Evolutionary conservation across 1,140 invertebrate species (phyloP), one percentile per base, ranked within the genome.

Genomic region (Drosophila sturtevanti): DNA sequence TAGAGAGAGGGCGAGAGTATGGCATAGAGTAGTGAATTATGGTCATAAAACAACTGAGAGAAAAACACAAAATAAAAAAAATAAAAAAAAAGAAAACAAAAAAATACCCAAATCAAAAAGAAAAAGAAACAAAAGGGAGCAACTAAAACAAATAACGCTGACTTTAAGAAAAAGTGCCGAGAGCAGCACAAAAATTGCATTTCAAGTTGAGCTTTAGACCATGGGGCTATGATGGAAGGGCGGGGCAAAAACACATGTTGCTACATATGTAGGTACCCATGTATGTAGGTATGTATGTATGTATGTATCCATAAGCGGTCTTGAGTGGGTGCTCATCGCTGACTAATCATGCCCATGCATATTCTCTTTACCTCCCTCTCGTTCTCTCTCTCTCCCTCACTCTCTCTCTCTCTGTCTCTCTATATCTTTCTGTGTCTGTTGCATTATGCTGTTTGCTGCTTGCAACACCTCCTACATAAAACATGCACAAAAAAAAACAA

Each of bases 261-360:
- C 54, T 56, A 56, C 54, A 56, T 56, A 56, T 56, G 54, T 56
- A 48, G 16, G 5, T 31, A 31, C 27, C 27, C n/a, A 18, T 48
- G 14, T 1, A 2, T 9, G 4, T 51, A 11, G 22, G 11, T 51
- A 11, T 48, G 41, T 48, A 18, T 31, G 27, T 35, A 12, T 14
- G 12, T 14, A 14, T 3, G 37, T 38, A 14, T 35, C n/a, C 16
- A 14, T 41, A 41, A 41, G n/a, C 27, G 27, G 52, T 55, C 52
- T 55, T 55, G 54, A 56, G 54, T 56, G 54, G 54, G 54, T 56
- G 54, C 54, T 56, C 54, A 56, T 56, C 54, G 54, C 54, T 56
- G 54, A 56, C 54, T 56, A 56, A 56, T 56, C 54, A 55, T 55
- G 27, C 52, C 24, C 52, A 55, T 16, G 27, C 52, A 31, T 1